These are phyloP conservation scores for Centropus unirufus DNA, from an alignment of 2,113 vertebrate genomes.

Conservation along the genomic window DNA sequence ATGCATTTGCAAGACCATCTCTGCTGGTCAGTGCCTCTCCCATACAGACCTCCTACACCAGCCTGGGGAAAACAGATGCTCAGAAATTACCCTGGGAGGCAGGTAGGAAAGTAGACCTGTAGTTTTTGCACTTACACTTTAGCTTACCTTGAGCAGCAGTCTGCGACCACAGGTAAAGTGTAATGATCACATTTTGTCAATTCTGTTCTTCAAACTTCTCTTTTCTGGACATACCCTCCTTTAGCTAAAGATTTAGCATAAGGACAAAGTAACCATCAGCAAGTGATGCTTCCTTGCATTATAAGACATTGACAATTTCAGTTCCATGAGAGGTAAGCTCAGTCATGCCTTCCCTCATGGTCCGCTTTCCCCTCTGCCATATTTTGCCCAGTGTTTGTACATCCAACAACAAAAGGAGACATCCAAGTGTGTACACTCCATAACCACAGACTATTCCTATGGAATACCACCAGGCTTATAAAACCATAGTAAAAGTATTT, in stretches of 20 bases:
- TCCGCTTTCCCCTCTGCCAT: not conserved
- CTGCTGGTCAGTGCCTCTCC: not conserved
- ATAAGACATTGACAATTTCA: not conserved
- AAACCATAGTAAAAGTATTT: not conserved
- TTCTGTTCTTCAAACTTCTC: not conserved
- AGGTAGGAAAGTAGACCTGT: not conserved
- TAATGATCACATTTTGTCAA: not conserved
- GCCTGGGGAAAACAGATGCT: not conserved
- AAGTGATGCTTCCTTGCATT: not conserved
- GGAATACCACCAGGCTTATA: not conserved
- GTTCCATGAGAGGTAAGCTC: not conserved
- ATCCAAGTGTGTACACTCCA: not conserved
- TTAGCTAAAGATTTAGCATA: not conserved
- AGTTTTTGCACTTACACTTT: not conserved
- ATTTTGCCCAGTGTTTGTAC: not conserved
- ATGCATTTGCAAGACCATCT: accelerated
- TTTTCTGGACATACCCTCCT: not conserved
- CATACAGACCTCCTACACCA: not conserved
- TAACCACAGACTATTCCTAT: not conserved
- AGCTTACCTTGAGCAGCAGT: not conserved
- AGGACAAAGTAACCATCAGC: not conserved
- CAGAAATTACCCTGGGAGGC: not conserved
- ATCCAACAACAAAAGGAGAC: not conserved
- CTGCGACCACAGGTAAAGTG: not conserved
- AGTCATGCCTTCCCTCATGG: not conserved